Base-by-base conservation (phyloP, 2,113 vertebrate species). In the Rana temporaria region DNA sequence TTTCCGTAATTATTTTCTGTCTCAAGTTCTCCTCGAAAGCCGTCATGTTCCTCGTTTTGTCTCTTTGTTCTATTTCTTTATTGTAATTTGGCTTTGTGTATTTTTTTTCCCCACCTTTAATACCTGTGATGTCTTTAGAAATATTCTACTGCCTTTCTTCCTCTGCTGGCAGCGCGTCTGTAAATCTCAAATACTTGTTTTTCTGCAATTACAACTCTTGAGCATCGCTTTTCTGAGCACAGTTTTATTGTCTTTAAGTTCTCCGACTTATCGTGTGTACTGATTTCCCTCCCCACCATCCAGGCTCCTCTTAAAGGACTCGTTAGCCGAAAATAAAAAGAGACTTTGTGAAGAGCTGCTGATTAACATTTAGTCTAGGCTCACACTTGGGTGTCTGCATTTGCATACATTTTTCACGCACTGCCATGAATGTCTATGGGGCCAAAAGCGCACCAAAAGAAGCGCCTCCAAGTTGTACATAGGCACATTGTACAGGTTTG, bases 1-100 rank as follows among this genome's bases (percentile, higher is more conserved):
- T 52, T 52, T 71, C 26, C 69, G 19, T 71, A 71, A 71, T 71
- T 71, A 71, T 71, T 71, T 71, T 71, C 42, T 18, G 42, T 22
- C 42, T 70, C 0, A 30, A 30, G 16, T 20, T 71, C 48, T 56
- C 69, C 48, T 55, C 16, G 48, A 71, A 26, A 34, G 30, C 71
- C 32, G 71, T 74, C 71, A 60, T 74, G 56, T 34, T 59, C 22
- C 38, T 60, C 59, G 17, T 57, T 34, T 60, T 32, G 30, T 70
- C 38, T 11, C 34, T 73, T 75, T 57, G 48, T 73, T 60, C n/a
- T 74, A 26, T 74, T 74, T n/a, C 17, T n/a, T 59, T 12, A 12
- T 38, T 38, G 20, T 24, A 72, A 72, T 18, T 74, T 30, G n/a
- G 11, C 55, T 74, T 59, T 74, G 71, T 60, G 71, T 38, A 59